Evolutionary conservation across 2,797 vertebrate genomes (phyloP), one percentile per base, ranked within the genome.

Genomic region (Orestias chungarensis): DNA sequence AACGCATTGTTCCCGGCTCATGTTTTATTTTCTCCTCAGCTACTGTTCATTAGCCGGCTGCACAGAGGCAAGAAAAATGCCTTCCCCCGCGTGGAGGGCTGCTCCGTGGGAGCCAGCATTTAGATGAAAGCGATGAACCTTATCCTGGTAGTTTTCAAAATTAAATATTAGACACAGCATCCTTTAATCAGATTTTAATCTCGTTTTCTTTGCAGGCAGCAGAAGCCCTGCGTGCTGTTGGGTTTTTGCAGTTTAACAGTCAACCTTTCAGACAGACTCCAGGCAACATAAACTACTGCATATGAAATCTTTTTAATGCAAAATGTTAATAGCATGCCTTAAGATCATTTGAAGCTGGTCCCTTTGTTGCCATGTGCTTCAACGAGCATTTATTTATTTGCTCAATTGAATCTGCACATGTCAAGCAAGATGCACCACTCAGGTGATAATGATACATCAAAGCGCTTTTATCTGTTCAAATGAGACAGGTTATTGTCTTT

Each of bases 181-280:
- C 74, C 76, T 77, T 73, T 87, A 85, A 90, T 88, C 89, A 90
- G 81, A 87, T 84, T 80, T 82, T 81, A 81, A 85, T 90, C 83
- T 91, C 76, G 79, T 84, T 81, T 87, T 84, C 79, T 66, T 67
- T 20, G 64, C 79, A 79, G 70, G 73, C 78, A 79, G 71, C 59
- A 50, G 64, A 77, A 80, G 74, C 76, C 82, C 80, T 81, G 62
- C 79, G 78, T 78, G 77, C 82, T 79, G 73, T 70, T 62, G 77
- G 27, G 25, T 80, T 84, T 82, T 84, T 89, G 79, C 82, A 68
- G 75, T 76, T 82, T 83, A 55, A 66, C 65, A 70, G 59, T 62
- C 70, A 67, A 70, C 50, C 50, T 71, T 78, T 88, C 70, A 57
- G 54, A 38, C 43, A 66, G 71, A 68, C 71, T 66, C 79, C 78